Percentiles rank a stretch among this genome's conserved stretches.
These are phyloP conservation scores for Actinostola sp. DNA, from an alignment of 92 coral and sea anemone species.

Conservation along the genomic window DNA sequence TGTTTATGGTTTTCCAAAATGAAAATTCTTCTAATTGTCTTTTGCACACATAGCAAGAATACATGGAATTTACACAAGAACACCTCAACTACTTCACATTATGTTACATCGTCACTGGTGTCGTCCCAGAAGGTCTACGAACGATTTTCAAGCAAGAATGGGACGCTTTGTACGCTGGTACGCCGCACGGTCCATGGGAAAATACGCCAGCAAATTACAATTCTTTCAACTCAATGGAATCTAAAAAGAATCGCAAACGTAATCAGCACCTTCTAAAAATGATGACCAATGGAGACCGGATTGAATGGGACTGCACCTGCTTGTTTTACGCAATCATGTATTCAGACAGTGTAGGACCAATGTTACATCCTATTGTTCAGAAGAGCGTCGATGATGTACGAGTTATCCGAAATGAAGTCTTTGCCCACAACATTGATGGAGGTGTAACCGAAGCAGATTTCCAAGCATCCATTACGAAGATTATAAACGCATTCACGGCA, in stretches of 20 bases:
- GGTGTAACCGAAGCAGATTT: conserved; percentile 20
- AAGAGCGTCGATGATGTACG: conserved; percentile 34
- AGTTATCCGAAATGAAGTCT: conserved; percentile 32
- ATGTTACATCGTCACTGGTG: no score
- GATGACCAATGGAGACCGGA: conserved; percentile 30
- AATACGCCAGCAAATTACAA: neutral
- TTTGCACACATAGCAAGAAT: no score
- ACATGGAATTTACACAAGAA: no score
- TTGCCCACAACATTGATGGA: conserved; percentile 40
- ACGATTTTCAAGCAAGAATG: conserved; percentile 4
- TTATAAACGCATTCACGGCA: conserved; percentile 19
- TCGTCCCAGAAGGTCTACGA: conserved; percentile 8
- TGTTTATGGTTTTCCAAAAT: no score
- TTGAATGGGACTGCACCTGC: conserved; percentile 59
- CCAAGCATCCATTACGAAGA: no score
- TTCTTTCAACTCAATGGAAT: neutral
- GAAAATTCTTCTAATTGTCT: no score
- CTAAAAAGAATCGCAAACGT: neutral
- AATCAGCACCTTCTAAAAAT: neutral
- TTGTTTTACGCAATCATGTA: conserved; percentile 57
- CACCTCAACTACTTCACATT: no score
- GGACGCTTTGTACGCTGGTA: no score
- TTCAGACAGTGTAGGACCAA: conserved; percentile 38
- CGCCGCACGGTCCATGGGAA: conserved; percentile 10
- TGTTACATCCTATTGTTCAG: conserved; percentile 6